A percentile compares a stretch with the other conserved stretches of the same genome.
Conservation (phyloP, 30 jellyfish, hydroid and myxozoan species). For the Sanderia malayensis region DNA sequence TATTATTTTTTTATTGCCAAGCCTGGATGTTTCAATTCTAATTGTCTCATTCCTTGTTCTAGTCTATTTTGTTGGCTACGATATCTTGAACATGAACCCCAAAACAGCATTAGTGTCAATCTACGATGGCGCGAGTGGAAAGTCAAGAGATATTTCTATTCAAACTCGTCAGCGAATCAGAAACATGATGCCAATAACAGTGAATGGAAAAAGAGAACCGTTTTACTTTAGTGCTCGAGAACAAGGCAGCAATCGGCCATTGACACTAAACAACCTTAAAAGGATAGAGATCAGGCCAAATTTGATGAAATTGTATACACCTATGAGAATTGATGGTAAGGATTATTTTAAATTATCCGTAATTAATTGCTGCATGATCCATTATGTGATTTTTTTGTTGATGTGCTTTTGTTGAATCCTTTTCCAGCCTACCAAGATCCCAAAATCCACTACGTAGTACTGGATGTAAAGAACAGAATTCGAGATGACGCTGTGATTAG, state of each 20-base stretch:
- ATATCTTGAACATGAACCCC: not conserved
- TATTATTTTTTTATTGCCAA: too few species aligned
- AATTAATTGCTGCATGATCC: too few species aligned
- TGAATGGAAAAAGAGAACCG: not conserved
- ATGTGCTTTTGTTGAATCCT: too few species aligned
- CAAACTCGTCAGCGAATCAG: not conserved
- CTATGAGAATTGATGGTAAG: conserved; percentile 14
- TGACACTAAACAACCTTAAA: conserved; percentile 11
- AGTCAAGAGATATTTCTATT: not conserved
- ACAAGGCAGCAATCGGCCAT: not conserved
- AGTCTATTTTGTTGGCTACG: not conserved
- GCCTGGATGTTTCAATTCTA: too few species aligned
- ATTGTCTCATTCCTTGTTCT: not conserved
- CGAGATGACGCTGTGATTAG: conserved; percentile 12
- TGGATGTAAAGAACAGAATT: conserved; percentile 12
- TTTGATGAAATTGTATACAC: not conserved
- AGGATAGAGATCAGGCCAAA: conserved; percentile 6
- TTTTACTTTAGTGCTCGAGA: not conserved
- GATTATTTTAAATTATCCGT: too few species aligned
- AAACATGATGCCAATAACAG: conserved; percentile 6
- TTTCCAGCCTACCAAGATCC: not conserved
- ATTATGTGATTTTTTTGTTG: too few species aligned
- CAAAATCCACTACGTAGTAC: not conserved
- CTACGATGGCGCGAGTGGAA: not conserved
- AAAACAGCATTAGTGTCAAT: not conserved